Base-by-base conservation (phyloP, 2,888 invertebrate species). In the Dynastes grantii region DNA sequence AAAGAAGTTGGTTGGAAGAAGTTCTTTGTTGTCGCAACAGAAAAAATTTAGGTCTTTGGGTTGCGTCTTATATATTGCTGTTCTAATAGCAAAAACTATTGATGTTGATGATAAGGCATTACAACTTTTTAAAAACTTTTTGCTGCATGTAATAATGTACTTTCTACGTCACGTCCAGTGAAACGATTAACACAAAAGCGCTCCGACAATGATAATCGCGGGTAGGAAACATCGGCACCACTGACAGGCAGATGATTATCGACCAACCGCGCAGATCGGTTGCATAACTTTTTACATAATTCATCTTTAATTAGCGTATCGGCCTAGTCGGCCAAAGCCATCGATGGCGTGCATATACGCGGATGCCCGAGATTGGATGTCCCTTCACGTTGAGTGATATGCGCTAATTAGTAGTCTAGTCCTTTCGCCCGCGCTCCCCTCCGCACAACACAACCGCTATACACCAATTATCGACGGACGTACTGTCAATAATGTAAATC, bases 231-330 rank as follows among this genome's bases (percentile, higher is more conserved):
- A 22, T 58, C 22, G 55, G 27, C 22, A 9, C n/a, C 22, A 22
- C 8, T 58, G 55, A 58, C 45, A 63, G 51, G 51, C 76, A 65
- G 61, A 63, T 45, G 77, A 77, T 71, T 51, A 73, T 64, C 51
- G 68, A 61, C 51, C 55, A 45, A 45, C 45, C 27, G 32, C 64
- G 32, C 29, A 58, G 63, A 11, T 29, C 22, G 58, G 71, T 77
- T 77, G 77, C 77, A 68, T 76, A 76, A 77, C 73, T 68, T 67
- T 80, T 76, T 79, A 79, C 77, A 81, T 81, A 81, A 81, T 79
- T 80, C 79, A 80, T 78, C 73, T 80, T 65, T 81, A 81, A 81
- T 81, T 81, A 81, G 76, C 71, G 40, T 53, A 73, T 27, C 70
- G 40, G 53, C 29, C 45, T 45, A 37, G 70, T 6, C 70, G 53